Percentiles rank a stretch among this genome's conserved stretches.
Conservation (phyloP, 1,140 invertebrate genomes). For the Tachypleus tridentatus region DNA sequence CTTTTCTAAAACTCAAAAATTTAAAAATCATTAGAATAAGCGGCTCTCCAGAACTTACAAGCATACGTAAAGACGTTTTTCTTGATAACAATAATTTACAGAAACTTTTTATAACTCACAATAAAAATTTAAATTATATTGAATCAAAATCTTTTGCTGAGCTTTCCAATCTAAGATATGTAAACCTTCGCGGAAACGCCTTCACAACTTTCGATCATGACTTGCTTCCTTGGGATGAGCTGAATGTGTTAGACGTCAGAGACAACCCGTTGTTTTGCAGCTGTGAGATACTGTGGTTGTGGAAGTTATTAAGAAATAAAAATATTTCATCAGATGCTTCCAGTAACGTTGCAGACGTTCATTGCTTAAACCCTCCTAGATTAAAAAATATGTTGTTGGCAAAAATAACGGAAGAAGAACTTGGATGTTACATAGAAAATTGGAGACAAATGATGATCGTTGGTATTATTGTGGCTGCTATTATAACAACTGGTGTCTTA, state of each 20-base stretch:
- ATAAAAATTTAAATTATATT: conserved; percentile 53
- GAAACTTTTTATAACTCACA: conserved; percentile 56
- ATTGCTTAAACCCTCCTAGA: conserved; percentile 6
- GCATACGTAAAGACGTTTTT: conserved; percentile 59
- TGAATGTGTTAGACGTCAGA: conserved; percentile 59
- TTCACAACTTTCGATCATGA: conserved; percentile 57
- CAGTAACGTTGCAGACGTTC: conserved; percentile 10
- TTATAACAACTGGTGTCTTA: conserved; percentile 7
- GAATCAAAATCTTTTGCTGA: conserved; percentile 62
- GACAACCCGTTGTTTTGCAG: conserved; percentile 73
- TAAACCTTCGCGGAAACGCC: conserved; percentile 65
- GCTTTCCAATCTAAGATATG: conserved; percentile 56
- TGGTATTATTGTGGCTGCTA: conserved; percentile 24
- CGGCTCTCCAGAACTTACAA: conserved; percentile 53
- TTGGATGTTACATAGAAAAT: conserved; percentile 12
- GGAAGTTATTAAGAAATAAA: conserved; percentile 41
- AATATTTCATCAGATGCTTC: conserved; percentile 31
- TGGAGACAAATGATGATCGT: conserved; percentile 30
- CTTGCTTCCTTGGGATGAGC: conserved; percentile 57
- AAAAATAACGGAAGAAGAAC: conserved; percentile 10
- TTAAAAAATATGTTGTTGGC: conserved; percentile 10
- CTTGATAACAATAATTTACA: conserved; percentile 66
- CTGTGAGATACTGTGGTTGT: conserved; percentile 64
- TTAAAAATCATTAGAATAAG: conserved; percentile 60
- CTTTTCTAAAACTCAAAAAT: conserved; percentile 61